Conservation (phyloP, 2,797 vertebrate genomes). For the Pseudochirops cupreus region DNA sequence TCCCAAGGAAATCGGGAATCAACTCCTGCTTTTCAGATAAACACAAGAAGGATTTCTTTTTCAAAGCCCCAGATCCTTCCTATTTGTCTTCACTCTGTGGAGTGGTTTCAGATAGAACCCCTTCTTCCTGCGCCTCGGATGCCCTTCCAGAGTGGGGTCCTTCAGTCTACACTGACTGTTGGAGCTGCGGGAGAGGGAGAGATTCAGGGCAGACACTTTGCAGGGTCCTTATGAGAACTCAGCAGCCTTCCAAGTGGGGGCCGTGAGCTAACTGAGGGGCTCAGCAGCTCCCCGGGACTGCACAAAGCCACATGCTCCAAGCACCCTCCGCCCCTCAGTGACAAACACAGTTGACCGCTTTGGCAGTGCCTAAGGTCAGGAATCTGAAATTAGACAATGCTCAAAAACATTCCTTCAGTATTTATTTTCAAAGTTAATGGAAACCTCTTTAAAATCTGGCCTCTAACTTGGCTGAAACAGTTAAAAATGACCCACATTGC, state of each 20-base stretch:
- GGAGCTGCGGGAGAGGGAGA: neutral
- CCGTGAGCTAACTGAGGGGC: too few relatives aligned
- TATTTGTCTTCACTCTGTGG: conserved; percentile 45
- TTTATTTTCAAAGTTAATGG: conserved; percentile 37
- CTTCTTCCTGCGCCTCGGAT: neutral
- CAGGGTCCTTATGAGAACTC: neutral
- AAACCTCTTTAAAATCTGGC: conserved; percentile 50
- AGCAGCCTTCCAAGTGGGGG: neutral
- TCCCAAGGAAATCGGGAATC: conserved; percentile 29
- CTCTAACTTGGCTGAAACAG: conserved; percentile 59
- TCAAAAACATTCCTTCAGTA: conserved; percentile 48
- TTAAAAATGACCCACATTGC: conserved; percentile 42
- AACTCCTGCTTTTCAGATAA: neutral
- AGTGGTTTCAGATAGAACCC: neutral
- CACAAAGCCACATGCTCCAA: neutral
- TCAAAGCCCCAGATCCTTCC: conserved; percentile 38
- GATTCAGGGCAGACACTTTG: neutral
- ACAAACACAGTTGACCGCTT: neutral
- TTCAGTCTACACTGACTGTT: too few relatives aligned
- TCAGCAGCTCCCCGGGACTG: too few relatives aligned
- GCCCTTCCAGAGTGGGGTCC: neutral
- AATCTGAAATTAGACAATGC: conserved; percentile 30
- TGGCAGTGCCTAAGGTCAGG: conserved; percentile 30
- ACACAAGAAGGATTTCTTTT: conserved; percentile 44
- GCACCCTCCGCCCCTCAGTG: neutral